Percentiles rank a stretch among this genome's conserved stretches.
Evolutionary conservation across 2,113 vertebrate genomes (phyloP).

Genomic region (Penelope pileata): DNA sequence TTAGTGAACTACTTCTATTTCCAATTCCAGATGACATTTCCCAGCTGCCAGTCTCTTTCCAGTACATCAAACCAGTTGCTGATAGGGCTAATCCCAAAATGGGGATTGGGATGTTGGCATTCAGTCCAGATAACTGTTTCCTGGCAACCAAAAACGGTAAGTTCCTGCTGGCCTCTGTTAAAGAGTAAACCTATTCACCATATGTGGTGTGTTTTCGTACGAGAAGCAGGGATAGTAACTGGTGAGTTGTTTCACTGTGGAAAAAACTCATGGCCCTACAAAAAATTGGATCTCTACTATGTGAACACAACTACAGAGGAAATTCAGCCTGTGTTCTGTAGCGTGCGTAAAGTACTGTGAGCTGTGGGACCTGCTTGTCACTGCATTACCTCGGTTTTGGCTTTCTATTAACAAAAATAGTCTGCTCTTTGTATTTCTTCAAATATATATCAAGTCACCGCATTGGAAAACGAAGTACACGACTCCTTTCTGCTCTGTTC

Average conservation of each 20-base stretch:
- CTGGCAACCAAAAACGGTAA: slow-evolving; percentile 92
- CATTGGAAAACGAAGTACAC: background rate
- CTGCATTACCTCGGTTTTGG: background rate
- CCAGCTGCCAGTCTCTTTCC: slow-evolving; percentile 82
- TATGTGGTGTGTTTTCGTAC: background rate
- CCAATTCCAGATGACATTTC: slow-evolving; percentile 83
- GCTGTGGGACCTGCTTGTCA: background rate
- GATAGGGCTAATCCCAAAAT: slow-evolving; percentile 95
- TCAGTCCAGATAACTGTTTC: slow-evolving; percentile 92
- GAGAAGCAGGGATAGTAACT: background rate
- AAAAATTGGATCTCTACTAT: background rate
- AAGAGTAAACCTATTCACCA: background rate
- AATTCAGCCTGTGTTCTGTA: background rate
- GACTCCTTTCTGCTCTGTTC: background rate
- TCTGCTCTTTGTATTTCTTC: background rate
- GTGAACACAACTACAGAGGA: background rate
- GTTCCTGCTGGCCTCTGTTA: background rate
- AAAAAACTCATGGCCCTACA: background rate
- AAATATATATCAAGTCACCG: background rate
- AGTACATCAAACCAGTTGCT: slow-evolving; percentile 83
- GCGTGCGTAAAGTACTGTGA: background rate
- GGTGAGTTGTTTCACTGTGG: background rate
- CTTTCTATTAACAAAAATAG: background rate
- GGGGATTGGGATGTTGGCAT: slow-evolving; percentile 88
- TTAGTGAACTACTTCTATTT: background rate